Evolutionary conservation across 2,113 vertebrate species (phyloP).

Genomic region (Isurus oxyrinchus): DNA sequence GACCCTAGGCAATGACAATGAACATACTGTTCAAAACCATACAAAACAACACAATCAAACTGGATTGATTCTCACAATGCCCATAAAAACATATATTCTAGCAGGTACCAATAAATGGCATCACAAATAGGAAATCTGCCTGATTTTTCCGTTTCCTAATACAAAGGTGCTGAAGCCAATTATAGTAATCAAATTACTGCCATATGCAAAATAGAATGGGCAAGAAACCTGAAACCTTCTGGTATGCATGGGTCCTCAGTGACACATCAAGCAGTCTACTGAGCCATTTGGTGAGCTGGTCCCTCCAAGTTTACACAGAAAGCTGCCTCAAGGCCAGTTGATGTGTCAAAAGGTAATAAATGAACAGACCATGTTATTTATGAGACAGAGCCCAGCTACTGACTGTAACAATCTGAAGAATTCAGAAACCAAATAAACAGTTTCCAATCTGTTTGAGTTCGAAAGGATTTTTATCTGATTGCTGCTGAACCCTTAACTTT

Average conservation of each 20-base stretch:
- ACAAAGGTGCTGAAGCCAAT: neutral
- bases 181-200: neutral
- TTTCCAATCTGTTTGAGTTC: conserved; percentile 20
- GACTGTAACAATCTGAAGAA: conserved; percentile 33
- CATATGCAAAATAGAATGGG: neutral
- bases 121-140: neutral
- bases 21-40: neutral
- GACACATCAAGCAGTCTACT: neutral
- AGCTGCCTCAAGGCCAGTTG: neutral
- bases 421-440: conserved; percentile 33
- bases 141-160: neutral
- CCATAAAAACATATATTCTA: neutral
- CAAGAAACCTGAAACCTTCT: neutral
- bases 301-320: neutral
- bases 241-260: neutral
- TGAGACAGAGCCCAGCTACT: conserved; percentile 22
- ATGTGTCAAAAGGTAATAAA: conserved; percentile 27
- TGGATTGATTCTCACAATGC: neutral
- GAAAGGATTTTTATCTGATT: conserved; percentile 32
- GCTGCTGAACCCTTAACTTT: conserved; percentile 30
- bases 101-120: neutral
- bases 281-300: neutral
- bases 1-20: neutral
- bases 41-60: neutral
- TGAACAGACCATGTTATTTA: conserved; percentile 22